A percentile compares a stretch with the other conserved stretches of the same genome.
Evolutionary conservation across 2,113 vertebrate species (phyloP).

Genomic region (Myrmophylax atrothorax): DNA sequence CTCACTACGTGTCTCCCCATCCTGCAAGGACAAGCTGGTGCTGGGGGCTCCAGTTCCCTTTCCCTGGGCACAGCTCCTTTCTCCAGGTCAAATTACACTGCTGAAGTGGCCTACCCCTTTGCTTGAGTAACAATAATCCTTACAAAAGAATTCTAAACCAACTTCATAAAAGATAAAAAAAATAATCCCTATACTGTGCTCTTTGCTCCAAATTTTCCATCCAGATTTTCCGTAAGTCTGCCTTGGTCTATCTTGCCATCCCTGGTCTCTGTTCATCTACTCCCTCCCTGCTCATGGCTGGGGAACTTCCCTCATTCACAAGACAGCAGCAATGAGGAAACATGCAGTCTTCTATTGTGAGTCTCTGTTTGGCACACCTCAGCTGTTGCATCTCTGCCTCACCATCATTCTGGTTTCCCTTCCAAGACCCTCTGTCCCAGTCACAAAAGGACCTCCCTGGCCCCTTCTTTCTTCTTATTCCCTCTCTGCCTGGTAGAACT

Average conservation of each 20-base stretch:
- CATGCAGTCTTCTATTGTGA: neutral
- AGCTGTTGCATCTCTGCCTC: neutral
- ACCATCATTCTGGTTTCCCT: neutral
- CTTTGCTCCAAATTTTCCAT: neutral
- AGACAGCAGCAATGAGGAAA: neutral
- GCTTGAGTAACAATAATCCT: neutral
- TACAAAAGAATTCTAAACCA: neutral
- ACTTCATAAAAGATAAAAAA: neutral
- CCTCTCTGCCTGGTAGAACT: neutral
- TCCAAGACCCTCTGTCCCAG: neutral
- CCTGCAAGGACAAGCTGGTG: neutral
- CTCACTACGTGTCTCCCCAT: neutral
- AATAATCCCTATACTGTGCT: neutral
- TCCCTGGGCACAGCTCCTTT: neutral
- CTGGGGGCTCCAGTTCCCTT: neutral
- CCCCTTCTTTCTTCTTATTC: neutral
- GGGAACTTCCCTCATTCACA: neutral
- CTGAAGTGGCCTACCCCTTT: neutral
- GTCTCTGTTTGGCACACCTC: rapidly evolving
- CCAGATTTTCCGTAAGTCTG: neutral
- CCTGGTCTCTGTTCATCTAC: neutral
- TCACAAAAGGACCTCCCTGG: neutral
- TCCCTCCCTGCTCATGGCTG: neutral
- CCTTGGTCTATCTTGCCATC: neutral
- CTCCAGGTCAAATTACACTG: neutral